A percentile compares a stretch with the other conserved stretches of the same genome.
phyloP scores from a whole-genome alignment of 2,888 invertebrate genomes.

The Eledona agricola region DNA sequence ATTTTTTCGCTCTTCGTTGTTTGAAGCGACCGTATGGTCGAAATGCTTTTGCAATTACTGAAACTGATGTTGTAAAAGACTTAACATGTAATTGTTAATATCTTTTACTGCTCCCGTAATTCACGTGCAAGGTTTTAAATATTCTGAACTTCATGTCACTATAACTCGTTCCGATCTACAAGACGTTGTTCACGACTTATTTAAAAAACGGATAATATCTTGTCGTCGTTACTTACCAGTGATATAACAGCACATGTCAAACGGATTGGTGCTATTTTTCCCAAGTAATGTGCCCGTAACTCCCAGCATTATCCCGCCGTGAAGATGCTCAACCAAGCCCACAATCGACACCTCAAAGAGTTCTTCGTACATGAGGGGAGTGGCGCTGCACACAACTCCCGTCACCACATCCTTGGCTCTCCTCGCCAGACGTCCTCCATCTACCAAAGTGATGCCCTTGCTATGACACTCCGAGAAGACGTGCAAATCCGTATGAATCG shows the following conservation, averaged over 20 bases:
- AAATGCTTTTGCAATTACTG: too few relatives aligned
- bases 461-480: conserved; percentile 73
- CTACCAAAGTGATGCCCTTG: conserved; percentile 74
- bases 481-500: conserved; percentile 58
- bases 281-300: conserved; percentile 70
- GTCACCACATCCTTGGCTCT: conserved; percentile 66
- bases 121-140: too few relatives aligned
- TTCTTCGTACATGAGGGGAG: conserved; percentile 77
- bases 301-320: conserved; percentile 82
- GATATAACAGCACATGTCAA: conserved; percentile 75
- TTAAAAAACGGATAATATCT: too few relatives aligned
- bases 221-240: conserved; percentile 65
- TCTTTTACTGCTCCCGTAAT: too few relatives aligned
- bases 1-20: too few relatives aligned
- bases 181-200: too few relatives aligned
- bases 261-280: conserved; percentile 72
- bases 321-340: conserved; percentile 70
- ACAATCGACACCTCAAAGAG: conserved; percentile 80
- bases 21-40: too few relatives aligned
- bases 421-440: conserved; percentile 66
- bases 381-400: conserved; percentile 75
- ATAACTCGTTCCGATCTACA: not conserved
- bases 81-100: too few relatives aligned
- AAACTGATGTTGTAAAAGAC: too few relatives aligned
- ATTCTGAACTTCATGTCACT: not conserved